Base-by-base conservation (phyloP, 2,888 invertebrate species). In the Cephus pulcher region DNA sequence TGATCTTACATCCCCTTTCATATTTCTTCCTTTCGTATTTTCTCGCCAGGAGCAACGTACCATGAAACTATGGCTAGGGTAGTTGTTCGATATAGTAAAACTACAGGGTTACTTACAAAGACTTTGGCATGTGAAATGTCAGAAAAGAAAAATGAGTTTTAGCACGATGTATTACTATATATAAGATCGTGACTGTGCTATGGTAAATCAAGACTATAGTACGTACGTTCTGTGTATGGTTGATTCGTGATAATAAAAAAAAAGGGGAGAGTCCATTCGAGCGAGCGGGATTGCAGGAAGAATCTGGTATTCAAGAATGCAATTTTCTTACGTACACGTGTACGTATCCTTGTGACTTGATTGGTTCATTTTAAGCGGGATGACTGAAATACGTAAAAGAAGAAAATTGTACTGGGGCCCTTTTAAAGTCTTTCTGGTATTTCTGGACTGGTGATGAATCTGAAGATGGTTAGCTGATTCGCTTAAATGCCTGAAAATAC, bases 51-150 rank as follows among this genome's bases (percentile, higher is more conserved):
- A 69, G 81, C 85, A 85, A 85, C 84, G 83, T 85, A 78, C 80
- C 85, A 83, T 85, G 84, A 86, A 86, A 85, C 85, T 83, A 85
- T 80, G 81, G 76, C 78, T 77, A 78, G 76, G 15, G 1, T 56
- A 56, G 56, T 56, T 56, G 23, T 9, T 56, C 56, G 56, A 23
- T 56, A 56, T 56, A 56, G 56, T 23, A 23, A 40, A 40, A 23
- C 40, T 56, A 56, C 15, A 23, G 15, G 15, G 56, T 23, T 56
- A 56, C 56, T 56, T 56, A 9, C 56, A 2, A 56, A 23, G 56
- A 56, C 56, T 12, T 40, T 56, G 56, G 56, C 56, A 56, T 40
- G 56, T 23, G 56, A 56, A 56, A 23, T 56, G 56, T 56, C 23
- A 56, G 1, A 40, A 40, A 23, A 56, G 56, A 56, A 56, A 56